Base-by-base conservation (phyloP, 2,888 invertebrate genomes). In the Heteropelma amictum region DNA sequence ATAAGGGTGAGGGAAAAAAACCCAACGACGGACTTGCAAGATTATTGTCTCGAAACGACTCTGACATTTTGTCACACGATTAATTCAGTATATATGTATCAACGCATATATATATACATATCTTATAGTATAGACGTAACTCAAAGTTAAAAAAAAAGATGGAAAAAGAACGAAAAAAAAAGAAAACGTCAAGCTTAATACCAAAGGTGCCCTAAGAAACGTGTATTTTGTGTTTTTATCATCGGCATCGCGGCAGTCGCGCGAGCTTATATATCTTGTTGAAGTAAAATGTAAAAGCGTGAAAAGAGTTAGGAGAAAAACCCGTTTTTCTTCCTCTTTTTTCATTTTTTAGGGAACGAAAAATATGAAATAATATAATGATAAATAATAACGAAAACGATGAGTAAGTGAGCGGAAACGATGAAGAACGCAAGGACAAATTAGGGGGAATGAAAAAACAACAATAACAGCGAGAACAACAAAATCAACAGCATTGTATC, bases 191-290 rank as follows among this genome's bases (percentile, higher is more conserved):
- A 94, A 93, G 93, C 93, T 93, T 93, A 92, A 94, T 94, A 94
- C 94, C 94, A 94, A 94, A 94, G 94, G 94, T 94, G 94, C 94
- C 94, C 94, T 94, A 92, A 92, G 91, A 92, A 91, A 90, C 90
- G 90, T 87, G 87, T 88, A 88, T 88, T 92, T n/a, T 92, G 92
- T 91, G 91, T 92, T 79, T 91, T 91, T 91, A 91, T 86, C 84
- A 87, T 87, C 85, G 86, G 86, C 83, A 82, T 86, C 82, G 82
- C 83, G 81, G 74, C 76, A 79, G 77, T 82, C n/a, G n/a, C 82
- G 82, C 83, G 80, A 77, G 79, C 77, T 78, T 79, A 71, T 81
- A n/a, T 81, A 83, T 84, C 85, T 87, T 87, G 84, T 87, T 86
- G 82, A 84, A 81, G 56, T 79, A 77, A 80, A 68, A 84, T n/a